Base-by-base conservation (phyloP, 2,888 invertebrate species). In the Muschampia plurimacula region DNA sequence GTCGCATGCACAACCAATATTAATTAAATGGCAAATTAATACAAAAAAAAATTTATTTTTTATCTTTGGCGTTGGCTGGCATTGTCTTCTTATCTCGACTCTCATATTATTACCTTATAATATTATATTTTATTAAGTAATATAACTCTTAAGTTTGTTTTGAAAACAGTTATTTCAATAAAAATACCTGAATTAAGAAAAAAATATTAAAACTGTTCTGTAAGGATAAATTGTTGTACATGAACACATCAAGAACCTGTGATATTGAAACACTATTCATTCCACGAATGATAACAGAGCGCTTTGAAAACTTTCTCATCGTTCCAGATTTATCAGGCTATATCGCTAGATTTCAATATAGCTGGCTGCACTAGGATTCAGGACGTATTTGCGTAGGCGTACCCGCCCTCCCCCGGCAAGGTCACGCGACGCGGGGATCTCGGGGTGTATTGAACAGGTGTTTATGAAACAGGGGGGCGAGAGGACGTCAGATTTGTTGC, bases 381-480 rank as follows among this genome's bases (percentile, higher is more conserved):
- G 76, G 74, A 74, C 71, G 52, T 15, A 57, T 73, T 73, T 68
- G 76, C 79, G 82, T 81, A 74, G 80, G 79, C 75, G 76, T 52
- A 76, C 41, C 78, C 77, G 39, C 66, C 75, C 69, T 57, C 77
- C 77, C 63, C 79, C 77, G 69, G 67, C 82, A 80, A 81, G 81
- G 80, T 80, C 81, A 78, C 77, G 74, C 77, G 77, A 68, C 71
- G 75, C 73, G 74, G 68, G 76, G 55, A 2, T 70, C 68, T 69
- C 73, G 69, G 77, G 79, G 81, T 74, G 69, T 75, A 78, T 75
- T 73, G 77, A 79, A 81, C 81, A 82, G 80, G 79, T 81, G 81
- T 80, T 78, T 74, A 75, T 80, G 77, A 79, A 76, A 80, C 77
- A 74, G 69, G 77, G 74, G 74, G 59, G 65, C 59, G 65, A 55